Percentiles rank a stretch among this genome's conserved stretches.
phyloP scores from a whole-genome alignment of 1,140 invertebrate genomes.

The Propsilocerus akamusi region DNA sequence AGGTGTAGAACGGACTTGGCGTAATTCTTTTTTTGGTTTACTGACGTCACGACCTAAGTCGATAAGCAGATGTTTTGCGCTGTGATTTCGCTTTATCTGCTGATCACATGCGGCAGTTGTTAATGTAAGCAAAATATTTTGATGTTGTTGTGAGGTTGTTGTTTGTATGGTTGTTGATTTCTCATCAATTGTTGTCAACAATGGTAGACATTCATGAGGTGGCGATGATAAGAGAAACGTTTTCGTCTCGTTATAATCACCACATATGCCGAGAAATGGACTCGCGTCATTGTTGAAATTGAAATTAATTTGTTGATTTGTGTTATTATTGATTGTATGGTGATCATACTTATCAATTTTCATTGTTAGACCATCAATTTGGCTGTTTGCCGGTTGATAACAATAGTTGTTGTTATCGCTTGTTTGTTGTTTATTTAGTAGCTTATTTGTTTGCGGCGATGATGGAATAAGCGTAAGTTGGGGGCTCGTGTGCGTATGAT shows the following conservation, averaged over 20 bases:
- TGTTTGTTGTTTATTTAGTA: slow-evolving; percentile 3
- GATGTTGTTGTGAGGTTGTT: slow-evolving; percentile 10
- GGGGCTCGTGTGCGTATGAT: slow-evolving; percentile 9
- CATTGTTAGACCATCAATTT: slow-evolving; percentile 7
- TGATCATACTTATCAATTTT: neutral
- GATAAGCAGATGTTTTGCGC: slow-evolving; percentile 15
- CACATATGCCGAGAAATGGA: neutral
- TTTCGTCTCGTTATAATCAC: neutral
- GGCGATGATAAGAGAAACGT: slow-evolving; percentile 5
- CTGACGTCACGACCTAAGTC: neutral
- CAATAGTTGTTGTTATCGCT: slow-evolving; percentile 7
- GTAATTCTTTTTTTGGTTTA: slow-evolving; percentile 9
- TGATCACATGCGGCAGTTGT: slow-evolving; percentile 16
- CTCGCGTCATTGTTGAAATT: too few relatives aligned
- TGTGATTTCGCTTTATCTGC: slow-evolving; percentile 21
- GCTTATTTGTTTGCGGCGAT: slow-evolving; percentile 5
- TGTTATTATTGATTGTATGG: neutral
- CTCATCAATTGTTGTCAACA: neutral
- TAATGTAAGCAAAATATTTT: slow-evolving; percentile 16
- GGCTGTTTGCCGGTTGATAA: too few relatives aligned
- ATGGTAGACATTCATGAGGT: neutral
- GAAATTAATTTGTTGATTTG: neutral
- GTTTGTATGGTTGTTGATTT: neutral
- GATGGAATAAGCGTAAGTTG: slow-evolving; percentile 1
- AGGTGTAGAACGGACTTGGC: slow-evolving; percentile 22